These are phyloP conservation scores for Macquaria ambigua DNA, from an alignment of 2,113 vertebrate species.

Conservation along the genomic window DNA sequence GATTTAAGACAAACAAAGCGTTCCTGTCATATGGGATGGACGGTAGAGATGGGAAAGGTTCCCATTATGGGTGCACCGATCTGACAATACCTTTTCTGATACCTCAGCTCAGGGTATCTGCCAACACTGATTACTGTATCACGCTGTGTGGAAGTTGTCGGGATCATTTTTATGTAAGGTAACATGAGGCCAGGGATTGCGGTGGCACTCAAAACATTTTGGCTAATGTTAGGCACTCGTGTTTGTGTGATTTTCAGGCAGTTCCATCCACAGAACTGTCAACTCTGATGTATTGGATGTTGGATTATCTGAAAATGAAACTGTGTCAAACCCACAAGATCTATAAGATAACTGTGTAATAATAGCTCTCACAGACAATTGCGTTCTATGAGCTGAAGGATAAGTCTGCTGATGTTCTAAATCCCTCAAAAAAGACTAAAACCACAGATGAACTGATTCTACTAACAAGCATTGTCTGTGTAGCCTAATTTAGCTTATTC, in stretches of 20 bases:
- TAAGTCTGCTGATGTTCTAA: neutral
- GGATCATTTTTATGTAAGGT: neutral
- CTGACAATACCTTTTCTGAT: neutral
- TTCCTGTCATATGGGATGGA: neutral
- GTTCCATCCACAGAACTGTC: neutral
- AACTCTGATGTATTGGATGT: neutral
- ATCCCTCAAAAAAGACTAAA: neutral
- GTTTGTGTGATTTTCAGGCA: neutral
- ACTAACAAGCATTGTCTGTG: constrained; percentile 1
- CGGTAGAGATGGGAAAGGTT: neutral
- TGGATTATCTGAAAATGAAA: neutral
- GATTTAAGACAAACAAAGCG: neutral
- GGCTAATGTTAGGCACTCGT: neutral
- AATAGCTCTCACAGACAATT: neutral
- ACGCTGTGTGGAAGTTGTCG: too few species aligned
- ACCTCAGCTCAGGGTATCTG: neutral
- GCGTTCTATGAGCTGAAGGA: neutral
- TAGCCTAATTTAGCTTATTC: neutral
- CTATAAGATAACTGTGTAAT: neutral
- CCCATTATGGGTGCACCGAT: neutral
- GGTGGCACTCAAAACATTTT: neutral
- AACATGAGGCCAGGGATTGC: neutral
- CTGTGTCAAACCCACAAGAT: neutral
- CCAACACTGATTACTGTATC: neutral
- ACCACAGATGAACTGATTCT: neutral